These are phyloP conservation scores for Aphrophora alni DNA, from an alignment of 2,888 invertebrate species.

Conservation along the genomic window DNA sequence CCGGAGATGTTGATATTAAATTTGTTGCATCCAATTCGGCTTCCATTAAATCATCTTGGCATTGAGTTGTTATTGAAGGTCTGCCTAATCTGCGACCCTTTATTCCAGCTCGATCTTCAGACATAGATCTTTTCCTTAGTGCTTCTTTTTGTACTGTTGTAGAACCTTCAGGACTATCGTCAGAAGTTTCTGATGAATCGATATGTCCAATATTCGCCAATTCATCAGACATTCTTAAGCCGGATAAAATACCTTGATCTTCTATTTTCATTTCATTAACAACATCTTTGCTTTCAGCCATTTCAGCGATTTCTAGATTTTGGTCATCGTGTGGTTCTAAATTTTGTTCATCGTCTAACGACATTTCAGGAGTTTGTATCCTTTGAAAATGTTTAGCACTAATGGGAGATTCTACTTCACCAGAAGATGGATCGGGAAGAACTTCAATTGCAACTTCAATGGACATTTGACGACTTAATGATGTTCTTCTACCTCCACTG, in stretches of 20 bases:
- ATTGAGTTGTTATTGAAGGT: conserved; percentile 10
- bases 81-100: conserved; percentile 14
- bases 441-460: conserved; percentile 26
- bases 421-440: neutral
- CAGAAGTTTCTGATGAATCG: conserved; percentile 82
- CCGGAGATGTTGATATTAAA: conserved; percentile 51
- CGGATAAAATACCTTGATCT: conserved; percentile 29
- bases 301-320: conserved; percentile 10
- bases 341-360: conserved; percentile 15
- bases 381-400: conserved; percentile 27
- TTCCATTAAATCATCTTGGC: conserved; percentile 36
- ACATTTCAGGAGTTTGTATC: conserved; percentile 35
- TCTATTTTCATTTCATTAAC: conserved; percentile 19
- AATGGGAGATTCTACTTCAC: conserved; percentile 6
- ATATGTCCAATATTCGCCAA: conserved; percentile 70
- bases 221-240: conserved; percentile 50
- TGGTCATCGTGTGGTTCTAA: conserved; percentile 13
- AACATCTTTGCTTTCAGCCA: conserved; percentile 7
- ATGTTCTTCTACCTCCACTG: conserved; percentile 21
- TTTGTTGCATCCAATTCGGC: conserved; percentile 51
- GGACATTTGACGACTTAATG: conserved; percentile 21
- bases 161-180: conserved; percentile 56
- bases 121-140: conserved; percentile 30
- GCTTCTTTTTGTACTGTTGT: conserved; percentile 24
- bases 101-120: conserved; percentile 31